These are phyloP conservation scores for Cheiracanthium punctorium DNA, from an alignment of 2,888 invertebrate genomes.

Conservation along the genomic window DNA sequence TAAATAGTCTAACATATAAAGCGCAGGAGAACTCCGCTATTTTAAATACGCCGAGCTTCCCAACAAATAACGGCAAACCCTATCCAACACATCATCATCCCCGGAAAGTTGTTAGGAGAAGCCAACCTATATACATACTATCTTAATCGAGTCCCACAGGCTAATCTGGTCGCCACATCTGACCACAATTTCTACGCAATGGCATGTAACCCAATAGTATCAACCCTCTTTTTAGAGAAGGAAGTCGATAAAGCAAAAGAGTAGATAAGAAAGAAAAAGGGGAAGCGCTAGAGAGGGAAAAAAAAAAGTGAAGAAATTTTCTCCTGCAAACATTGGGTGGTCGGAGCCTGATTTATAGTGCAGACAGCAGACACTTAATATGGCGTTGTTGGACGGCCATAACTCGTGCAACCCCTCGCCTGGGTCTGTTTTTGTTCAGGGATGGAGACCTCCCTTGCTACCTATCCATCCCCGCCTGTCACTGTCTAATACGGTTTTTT, in stretches of 20 bases:
- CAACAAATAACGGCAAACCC: no score
- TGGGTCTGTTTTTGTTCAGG: conserved; percentile 63
- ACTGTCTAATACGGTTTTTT: conserved; percentile 8
- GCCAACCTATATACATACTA: no score
- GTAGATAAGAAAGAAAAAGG: conserved; percentile 52
- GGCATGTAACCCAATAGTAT: conserved; percentile 62
- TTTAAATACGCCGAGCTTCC: no score
- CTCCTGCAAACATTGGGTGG: conserved; percentile 36
- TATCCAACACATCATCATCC: no score
- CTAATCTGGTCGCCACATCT: not conserved
- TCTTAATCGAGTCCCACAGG: not conserved
- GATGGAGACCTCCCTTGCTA: conserved; percentile 57
- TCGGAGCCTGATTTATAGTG: conserved; percentile 57
- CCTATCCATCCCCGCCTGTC: conserved; percentile 62
- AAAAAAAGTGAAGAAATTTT: conserved; percentile 24
- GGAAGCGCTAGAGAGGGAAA: conserved; percentile 20
- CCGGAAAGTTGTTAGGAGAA: not conserved
- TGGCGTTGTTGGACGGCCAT: conserved; percentile 57
- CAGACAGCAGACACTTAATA: conserved; percentile 67
- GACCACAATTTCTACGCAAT: conserved; percentile 3
- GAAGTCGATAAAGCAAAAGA: conserved; percentile 57
- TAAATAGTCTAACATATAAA: no score
- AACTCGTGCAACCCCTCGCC: conserved; percentile 51
- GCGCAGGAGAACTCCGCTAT: no score
- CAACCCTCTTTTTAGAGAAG: conserved; percentile 43